Conservation (phyloP, 2,888 invertebrate species). For the Nesidiocoris tenuis region DNA sequence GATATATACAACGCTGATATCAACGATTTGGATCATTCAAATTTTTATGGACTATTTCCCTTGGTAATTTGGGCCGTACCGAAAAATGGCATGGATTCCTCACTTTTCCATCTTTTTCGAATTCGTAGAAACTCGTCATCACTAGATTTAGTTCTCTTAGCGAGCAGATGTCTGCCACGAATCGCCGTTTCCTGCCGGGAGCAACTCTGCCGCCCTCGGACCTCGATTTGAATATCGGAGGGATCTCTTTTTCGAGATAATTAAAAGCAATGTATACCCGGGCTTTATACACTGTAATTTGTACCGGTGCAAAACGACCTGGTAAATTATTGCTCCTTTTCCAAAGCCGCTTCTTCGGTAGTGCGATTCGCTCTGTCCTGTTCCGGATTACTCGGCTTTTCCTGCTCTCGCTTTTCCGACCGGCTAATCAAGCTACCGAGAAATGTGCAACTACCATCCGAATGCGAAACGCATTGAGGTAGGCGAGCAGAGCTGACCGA, state of each 20-base stretch:
- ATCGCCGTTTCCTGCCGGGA: constrained; percentile 33
- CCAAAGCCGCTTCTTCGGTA: constrained; percentile 20
- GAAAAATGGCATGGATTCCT: no score
- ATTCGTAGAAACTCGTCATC: no score
- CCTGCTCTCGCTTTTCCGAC: neutral
- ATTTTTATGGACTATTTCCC: no score
- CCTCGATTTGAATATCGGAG: constrained; percentile 41
- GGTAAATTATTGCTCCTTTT: constrained; percentile 38
- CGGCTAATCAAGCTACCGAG: neutral
- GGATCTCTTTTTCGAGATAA: constrained; percentile 33
- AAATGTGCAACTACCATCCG: neutral
- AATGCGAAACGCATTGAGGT: neutral
- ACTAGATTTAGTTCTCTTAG: neutral
- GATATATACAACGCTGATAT: no score
- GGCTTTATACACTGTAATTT: constrained; percentile 42
- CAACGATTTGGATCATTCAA: no score
- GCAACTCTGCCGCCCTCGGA: constrained; percentile 7
- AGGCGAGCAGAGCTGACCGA: no score
- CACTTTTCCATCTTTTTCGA: no score
- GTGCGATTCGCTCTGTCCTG: neutral
- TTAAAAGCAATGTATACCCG: constrained; percentile 43
- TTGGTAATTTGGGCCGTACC: no score
- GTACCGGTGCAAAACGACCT: constrained; percentile 41
- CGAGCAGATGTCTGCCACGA: constrained; percentile 19
- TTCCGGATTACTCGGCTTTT: neutral